Evolutionary conservation across 2,888 invertebrate species (phyloP), one percentile per base, ranked within the genome.

Genomic region (Pyrrhosoma nymphula): DNA sequence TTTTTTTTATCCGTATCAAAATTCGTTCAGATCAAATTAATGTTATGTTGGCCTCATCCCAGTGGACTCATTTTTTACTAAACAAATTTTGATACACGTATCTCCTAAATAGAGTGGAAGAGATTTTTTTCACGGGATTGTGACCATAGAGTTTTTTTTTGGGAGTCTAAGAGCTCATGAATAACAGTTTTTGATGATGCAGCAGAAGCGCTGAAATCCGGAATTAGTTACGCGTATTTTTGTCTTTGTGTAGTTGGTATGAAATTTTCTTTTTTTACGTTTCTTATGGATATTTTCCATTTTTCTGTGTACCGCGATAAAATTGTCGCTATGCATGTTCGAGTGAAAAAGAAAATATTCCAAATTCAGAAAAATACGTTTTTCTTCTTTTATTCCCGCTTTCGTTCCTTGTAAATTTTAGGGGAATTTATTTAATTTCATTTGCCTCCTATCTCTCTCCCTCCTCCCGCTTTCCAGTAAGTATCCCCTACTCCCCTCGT

Each of bases 361-460:
- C 23, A 69, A 69, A 69, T 69, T 23, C n/a, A n/a, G 69, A 35
- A 26, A 60, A 23, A n/a, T 20, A 14, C 30, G 30, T 23, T 39
- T 16, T 26, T 88, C n/a, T 88, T 26, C 39, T 18, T n/a, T 39
- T 69, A 39, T 47, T 47, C 26, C 18, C 18, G 47, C 60, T 35
- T 39, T 91, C 90, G 56, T 60, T 91, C 60, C 30, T 35, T 35
- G 30, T 60, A 23, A 12, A 20, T 12, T 69, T 3, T 30, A 35
- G 56, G 60, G 20, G 35, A 60, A 91, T 56, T 60, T 60, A 30
- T 91, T 56, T 60, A 60, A 91, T 91, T 91, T 91, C 60, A 91
- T 91, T 60, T 91, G 60, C 56, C 20, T 90, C 20, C 30, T 12
- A 56, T 35, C 90, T 35, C 20, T 35, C 60, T 91, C 23, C 12